Percentiles rank a stretch among this genome's conserved stretches.
Evolutionary conservation across 1,140 invertebrate species (phyloP).

Genomic region (Cyclargus thomasi): DNA sequence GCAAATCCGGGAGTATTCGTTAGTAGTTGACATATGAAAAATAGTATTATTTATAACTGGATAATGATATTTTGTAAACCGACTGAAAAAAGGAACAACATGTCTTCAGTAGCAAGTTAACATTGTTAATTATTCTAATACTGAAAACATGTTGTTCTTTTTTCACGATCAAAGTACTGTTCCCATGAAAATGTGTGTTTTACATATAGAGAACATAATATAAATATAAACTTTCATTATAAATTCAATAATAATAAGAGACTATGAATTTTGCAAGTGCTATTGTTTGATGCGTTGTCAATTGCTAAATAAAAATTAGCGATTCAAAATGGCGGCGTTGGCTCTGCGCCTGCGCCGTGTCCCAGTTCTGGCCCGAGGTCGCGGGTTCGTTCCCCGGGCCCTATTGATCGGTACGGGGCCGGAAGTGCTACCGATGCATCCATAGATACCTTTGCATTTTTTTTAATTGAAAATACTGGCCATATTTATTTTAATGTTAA

Average conservation of each 20-base stretch:
- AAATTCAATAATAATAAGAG: not conserved
- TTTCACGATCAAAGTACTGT: no score
- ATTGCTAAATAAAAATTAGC: conserved; percentile 45
- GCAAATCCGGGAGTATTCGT: no score
- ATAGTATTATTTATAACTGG: no score
- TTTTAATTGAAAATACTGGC: not conserved
- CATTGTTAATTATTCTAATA: no score
- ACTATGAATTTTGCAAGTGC: not conserved
- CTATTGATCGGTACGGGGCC: conserved; percentile 64
- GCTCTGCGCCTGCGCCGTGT: conserved; percentile 62
- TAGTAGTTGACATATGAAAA: no score
- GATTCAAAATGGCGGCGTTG: conserved; percentile 54
- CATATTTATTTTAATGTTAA: not conserved
- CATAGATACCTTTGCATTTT: conserved; percentile 33
- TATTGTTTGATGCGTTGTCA: conserved; percentile 13
- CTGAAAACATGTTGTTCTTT: no score
- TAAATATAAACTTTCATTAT: not conserved
- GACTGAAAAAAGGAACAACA: no score
- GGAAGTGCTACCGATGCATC: conserved; percentile 62
- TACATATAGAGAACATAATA: no score
- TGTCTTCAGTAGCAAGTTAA: no score
- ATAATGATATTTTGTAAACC: no score
- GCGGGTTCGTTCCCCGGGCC: conserved; percentile 67
- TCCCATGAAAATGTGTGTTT: no score
- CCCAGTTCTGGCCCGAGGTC: conserved; percentile 65